Evolutionary conservation across 2,888 invertebrate genomes (phyloP), one percentile per base, ranked within the genome.

Genomic region (Conops quadrifasciatus): DNA sequence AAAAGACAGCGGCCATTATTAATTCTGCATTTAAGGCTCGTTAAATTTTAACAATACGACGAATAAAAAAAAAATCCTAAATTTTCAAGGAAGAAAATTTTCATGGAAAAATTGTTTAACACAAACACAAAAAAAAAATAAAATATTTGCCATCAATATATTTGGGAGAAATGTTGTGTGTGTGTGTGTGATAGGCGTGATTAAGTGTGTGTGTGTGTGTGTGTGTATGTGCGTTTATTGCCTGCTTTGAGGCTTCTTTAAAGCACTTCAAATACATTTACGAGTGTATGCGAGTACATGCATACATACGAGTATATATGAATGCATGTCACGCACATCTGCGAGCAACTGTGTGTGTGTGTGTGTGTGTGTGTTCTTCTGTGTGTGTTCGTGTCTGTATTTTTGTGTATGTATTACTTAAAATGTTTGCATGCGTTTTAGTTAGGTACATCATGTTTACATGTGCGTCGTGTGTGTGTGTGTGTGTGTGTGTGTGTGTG

Each of bases 361-460:
- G 21, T 47, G 47, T 21, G n/a, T 45, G 13, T 47, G 24, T 47
- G 24, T 21, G 21, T 58, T 19, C 43, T 1, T 15, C 9, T 66
- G 26, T 66, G 3, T 19, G 70, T 63, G 67, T 56, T 24, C 49
- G 63, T 65, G 67, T 43, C 53, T 59, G 69, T 19, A 58, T 60
- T 19, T 24, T n/a, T 63, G 45, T 21, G 16, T 45, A 16, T 24
- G 45, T 63, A 19, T 30, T 45, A 4, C 36, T 36, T 36, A 36
- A 36, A 36, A 36, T 36, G 9, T 36, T 36, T 36, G 36, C 9
- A 7, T 36, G 36, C 9, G 36, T 9, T 36, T 36, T 36, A 36
- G 9, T 4, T 36, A n/a, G n/a, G n/a, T n/a, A n/a, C n/a, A n/a
- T 36, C 36, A 56, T 66, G 56, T 56, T 30, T 56, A 47, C 60